Base-by-base conservation (phyloP, 2,113 vertebrate genomes). In the Atlantisia rogersi region DNA sequence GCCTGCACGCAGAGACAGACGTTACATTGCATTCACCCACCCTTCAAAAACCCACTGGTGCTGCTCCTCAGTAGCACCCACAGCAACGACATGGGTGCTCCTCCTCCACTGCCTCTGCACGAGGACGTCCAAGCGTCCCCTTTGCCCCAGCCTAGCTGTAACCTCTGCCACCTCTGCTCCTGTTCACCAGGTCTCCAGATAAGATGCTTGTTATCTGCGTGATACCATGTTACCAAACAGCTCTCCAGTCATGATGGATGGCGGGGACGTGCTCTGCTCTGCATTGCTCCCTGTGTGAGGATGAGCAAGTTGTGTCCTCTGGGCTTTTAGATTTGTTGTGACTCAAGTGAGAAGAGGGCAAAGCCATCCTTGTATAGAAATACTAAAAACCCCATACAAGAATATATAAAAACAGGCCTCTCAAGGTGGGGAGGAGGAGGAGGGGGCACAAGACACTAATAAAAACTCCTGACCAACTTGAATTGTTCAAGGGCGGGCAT, bases 241-340 rank as follows among this genome's bases (percentile, higher is more conserved):
- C 0, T 0, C 40, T 13, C 59, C 22, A 3, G 21, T 15, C 52
- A 4, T 1, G 24, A 2, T 0, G 50, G 39, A 6, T 8, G 1
- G 31, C 1, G 59, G 19, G 15, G 70, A 39, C 5, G 3, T 9
- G 35, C 62, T 40, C 55, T 12, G 46, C 55, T 10, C 1, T 5
- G 58, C 5, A 22, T 7, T 15, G 6, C 9, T 56, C 10, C 2
- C 24, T 3, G 1, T 1, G 32, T 9, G 9, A 56, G 40, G 28
- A 52, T 1, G n/a, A 77, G 55, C 52, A n/a, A 46, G 31, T 84
- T 11, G 16, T 8, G 32, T 28, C n/a, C 56, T 59, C 69, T 9
- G 52, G 83, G 76, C 32, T 65, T 46, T 24, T 16, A 39, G 25
- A 52, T n/a, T 18, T 28, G 40, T 10, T 50, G 75, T 3, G 0